phyloP scores from a whole-genome alignment of 2,797 vertebrate genomes.

The Anguilla marmorata region DNA sequence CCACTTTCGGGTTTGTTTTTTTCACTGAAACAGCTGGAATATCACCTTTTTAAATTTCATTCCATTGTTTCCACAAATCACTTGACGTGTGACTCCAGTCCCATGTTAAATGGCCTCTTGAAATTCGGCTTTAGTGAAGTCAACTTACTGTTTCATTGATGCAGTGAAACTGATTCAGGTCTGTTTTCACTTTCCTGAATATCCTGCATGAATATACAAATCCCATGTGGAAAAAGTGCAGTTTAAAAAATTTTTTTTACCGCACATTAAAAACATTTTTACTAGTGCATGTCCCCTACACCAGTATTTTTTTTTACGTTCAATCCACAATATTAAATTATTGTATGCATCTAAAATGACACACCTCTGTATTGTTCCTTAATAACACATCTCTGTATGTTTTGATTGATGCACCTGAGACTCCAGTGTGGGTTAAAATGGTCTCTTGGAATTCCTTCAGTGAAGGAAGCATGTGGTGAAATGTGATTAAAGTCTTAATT shows the following conservation, averaged over 20 bases:
- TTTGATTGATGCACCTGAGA: neutral
- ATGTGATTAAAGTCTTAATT: neutral
- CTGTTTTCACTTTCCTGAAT: neutral
- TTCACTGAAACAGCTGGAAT: neutral
- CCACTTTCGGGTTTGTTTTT: neutral
- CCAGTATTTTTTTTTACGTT: neutral
- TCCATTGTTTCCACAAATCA: neutral
- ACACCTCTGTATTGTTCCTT: neutral
- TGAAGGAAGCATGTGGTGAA: neutral
- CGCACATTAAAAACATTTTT: neutral
- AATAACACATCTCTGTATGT: neutral
- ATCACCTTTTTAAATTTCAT: neutral
- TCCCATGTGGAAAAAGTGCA: neutral
- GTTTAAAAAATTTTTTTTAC: neutral
- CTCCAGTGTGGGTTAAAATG: neutral
- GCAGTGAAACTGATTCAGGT: neutral
- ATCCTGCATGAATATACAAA: neutral
- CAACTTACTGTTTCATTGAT: neutral
- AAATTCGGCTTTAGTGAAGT: neutral
- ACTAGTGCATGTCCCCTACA: neutral
- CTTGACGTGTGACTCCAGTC: neutral
- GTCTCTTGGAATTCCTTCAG: neutral
- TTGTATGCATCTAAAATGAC: neutral
- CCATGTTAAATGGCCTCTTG: neutral
- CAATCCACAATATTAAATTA: neutral